These are phyloP conservation scores for Pimephales promelas DNA, from an alignment of 2,113 vertebrate species.

Conservation along the genomic window DNA sequence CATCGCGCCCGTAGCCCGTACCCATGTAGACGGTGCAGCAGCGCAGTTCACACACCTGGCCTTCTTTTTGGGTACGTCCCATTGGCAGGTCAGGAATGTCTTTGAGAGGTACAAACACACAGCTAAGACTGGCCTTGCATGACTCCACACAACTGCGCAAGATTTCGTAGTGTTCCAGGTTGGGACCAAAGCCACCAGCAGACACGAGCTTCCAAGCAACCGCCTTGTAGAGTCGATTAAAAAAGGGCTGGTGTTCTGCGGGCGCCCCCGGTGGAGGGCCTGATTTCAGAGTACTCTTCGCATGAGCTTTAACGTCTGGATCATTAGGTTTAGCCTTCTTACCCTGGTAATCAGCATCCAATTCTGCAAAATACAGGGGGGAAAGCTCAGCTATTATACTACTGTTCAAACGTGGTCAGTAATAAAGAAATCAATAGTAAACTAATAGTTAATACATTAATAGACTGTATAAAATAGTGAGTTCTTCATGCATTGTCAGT, in stretches of 20 bases:
- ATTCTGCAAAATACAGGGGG: constrained; percentile 58
- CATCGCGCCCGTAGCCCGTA: constrained; percentile 93
- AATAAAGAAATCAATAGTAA: not conserved
- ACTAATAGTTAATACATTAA: no score
- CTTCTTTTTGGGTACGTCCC: constrained; percentile 90
- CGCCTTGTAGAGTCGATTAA: constrained; percentile 95
- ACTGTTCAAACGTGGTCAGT: not conserved
- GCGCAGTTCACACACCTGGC: constrained; percentile 94
- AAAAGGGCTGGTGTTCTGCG: constrained; percentile 91
- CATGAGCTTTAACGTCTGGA: constrained; percentile 48
- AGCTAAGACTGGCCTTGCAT: constrained; percentile 88
- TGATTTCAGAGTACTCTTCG: constrained; percentile 59
- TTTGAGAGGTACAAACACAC: constrained; percentile 91
- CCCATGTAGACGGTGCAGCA: constrained; percentile 93
- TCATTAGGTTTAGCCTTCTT: constrained; percentile 69
- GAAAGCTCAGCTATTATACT: not conserved
- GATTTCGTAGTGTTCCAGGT: constrained; percentile 89
- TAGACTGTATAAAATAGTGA: no score
- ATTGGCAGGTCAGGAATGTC: constrained; percentile 93
- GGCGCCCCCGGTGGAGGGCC: constrained; percentile 73
- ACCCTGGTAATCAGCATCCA: constrained; percentile 59
- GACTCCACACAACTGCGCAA: constrained; percentile 89
- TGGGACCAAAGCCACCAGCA: constrained; percentile 91
- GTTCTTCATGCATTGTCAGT: no score
- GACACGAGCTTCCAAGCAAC: constrained; percentile 97